Evolutionary conservation across 2,888 invertebrate genomes (phyloP).

Genomic region (Athalia cordata): DNA sequence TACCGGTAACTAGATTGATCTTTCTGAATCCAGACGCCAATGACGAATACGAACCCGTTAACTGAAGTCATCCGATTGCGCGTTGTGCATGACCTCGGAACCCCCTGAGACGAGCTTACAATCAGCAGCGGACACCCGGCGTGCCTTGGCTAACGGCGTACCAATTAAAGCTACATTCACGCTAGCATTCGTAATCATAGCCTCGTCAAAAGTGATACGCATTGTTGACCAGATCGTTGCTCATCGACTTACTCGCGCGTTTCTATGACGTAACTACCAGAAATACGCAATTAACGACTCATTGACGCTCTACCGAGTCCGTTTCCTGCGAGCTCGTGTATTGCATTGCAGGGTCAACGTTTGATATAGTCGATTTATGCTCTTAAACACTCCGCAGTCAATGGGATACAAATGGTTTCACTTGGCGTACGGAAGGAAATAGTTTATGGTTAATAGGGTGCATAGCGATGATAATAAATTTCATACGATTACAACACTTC

Average conservation of each 20-base stretch:
- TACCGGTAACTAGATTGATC: constrained; percentile 8
- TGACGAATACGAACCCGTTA: background rate
- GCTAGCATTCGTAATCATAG: constrained; percentile 46
- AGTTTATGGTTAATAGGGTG: background rate
- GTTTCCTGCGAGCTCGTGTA: background rate
- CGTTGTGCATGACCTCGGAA: constrained; percentile 7
- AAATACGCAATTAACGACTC: constrained; percentile 44
- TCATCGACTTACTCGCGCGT: constrained; percentile 9
- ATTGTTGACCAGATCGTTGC: constrained; percentile 44
- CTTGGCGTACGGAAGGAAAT: background rate
- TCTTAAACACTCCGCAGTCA: constrained; percentile 14
- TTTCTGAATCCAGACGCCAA: background rate
- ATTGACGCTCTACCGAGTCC: constrained; percentile 36
- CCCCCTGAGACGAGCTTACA: background rate
- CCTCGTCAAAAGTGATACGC: constrained; percentile 45
- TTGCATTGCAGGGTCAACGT: background rate
- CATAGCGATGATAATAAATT: background rate
- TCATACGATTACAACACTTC: constrained; percentile 13
- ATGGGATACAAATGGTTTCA: background rate
- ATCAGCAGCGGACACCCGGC: constrained; percentile 7
- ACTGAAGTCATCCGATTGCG: constrained; percentile 20
- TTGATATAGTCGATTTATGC: background rate
- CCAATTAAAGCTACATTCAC: constrained; percentile 46
- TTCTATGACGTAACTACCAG: constrained; percentile 40
- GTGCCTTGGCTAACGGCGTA: constrained; percentile 26